Conservation (phyloP, 2,797 vertebrate genomes). For the Anableps anableps region DNA sequence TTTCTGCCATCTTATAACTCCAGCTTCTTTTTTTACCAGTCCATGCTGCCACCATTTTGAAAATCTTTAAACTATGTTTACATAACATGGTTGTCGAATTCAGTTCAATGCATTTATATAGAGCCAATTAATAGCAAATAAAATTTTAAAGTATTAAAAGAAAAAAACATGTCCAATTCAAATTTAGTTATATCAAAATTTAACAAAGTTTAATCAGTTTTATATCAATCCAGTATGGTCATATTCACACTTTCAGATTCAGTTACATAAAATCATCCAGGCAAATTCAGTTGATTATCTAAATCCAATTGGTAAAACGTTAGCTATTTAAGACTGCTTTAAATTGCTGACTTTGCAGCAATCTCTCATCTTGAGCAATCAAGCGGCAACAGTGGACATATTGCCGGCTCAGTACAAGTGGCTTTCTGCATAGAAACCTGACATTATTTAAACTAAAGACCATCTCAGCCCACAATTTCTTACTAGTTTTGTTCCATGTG, state of each 20-base stretch:
- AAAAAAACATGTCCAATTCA: neutral
- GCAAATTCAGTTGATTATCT: no score
- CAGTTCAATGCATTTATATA: neutral
- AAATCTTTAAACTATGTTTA: neutral
- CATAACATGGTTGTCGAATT: neutral
- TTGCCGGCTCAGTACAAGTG: no score
- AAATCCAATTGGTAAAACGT: no score
- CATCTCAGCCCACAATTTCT: neutral
- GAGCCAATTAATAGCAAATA: neutral
- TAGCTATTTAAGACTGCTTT: no score
- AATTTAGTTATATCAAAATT: neutral
- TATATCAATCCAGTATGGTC: neutral
- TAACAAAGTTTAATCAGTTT: neutral
- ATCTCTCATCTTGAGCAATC: neutral
- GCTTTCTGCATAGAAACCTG: neutral
- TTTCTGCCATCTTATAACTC: neutral
- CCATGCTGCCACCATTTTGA: no score
- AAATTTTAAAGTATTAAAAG: neutral
- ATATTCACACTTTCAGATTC: neutral
- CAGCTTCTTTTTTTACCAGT: neutral
- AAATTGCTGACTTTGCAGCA: no score
- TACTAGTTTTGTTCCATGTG: neutral
- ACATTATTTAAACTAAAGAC: neutral
- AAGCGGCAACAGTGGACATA: neutral
- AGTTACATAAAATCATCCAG: neutral